Percentiles rank a stretch among this genome's conserved stretches.
phyloP scores from a whole-genome alignment of 2,888 invertebrate genomes.

The Drosophila ustulata region DNA sequence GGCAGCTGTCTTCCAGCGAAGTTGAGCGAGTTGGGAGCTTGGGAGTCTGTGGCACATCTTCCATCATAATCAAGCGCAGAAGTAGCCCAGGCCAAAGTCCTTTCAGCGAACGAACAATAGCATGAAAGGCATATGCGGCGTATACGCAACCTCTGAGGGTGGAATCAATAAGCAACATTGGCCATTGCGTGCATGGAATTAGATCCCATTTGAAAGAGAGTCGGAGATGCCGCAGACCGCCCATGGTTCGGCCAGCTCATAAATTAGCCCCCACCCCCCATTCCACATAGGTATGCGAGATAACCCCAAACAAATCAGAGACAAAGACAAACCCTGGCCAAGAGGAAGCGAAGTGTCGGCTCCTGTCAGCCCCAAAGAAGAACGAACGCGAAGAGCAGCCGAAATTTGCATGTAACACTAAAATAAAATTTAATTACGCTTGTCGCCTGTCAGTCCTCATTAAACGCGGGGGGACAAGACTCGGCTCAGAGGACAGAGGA shows the following conservation, averaged over 20 bases:
- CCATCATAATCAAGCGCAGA: constrained; percentile 61
- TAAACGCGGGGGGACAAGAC: constrained; percentile 46
- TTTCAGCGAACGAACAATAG: constrained; percentile 18
- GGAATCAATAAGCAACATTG: constrained; percentile 55
- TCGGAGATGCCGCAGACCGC: constrained; percentile 44
- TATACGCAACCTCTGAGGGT: constrained; percentile 53
- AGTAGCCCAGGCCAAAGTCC: constrained; percentile 15
- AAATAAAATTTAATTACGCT: constrained; percentile 84
- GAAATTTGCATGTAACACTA: constrained; percentile 81
- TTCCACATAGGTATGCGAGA: not conserved
- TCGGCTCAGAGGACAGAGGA: not conserved
- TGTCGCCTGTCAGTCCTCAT: constrained; percentile 84
- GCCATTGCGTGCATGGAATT: constrained; percentile 50
- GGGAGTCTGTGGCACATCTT: constrained; percentile 51
- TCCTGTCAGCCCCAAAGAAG: constrained; percentile 13
- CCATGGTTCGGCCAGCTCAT: constrained; percentile 59
- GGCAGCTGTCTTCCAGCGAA: constrained; percentile 51
- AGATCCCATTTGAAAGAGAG: constrained; percentile 46
- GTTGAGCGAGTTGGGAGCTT: not conserved
- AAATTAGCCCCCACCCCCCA: constrained; percentile 52
- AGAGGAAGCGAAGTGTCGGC: constrained; percentile 15
- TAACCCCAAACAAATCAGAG: constrained; percentile 57
- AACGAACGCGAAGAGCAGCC: constrained; percentile 25
- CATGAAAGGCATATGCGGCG: constrained; percentile 44
- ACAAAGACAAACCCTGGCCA: constrained; percentile 22